Evolutionary conservation across 2,888 invertebrate genomes (phyloP), one percentile per base, ranked within the genome.

Genomic region (Athrips mouffetella): DNA sequence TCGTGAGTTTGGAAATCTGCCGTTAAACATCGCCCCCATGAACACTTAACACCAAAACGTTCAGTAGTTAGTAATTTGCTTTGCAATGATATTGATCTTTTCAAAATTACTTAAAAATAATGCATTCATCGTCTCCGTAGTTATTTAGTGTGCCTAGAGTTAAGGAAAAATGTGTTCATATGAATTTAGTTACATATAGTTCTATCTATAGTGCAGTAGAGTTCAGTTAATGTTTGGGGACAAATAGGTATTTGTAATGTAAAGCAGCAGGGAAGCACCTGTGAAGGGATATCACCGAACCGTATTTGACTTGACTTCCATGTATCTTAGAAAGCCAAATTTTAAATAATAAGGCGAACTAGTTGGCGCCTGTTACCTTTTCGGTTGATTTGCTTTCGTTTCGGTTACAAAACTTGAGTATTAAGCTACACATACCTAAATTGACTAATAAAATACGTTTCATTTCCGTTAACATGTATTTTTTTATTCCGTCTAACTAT

Each of bases 121-220:
- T 64, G 62, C 57, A 53, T 60, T 60, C 54, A 50, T 61, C 66
- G 62, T 69, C 65, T 69, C 60, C 59, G 62, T 79, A 73, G 70
- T 65, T 65, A 65, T 66, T 67, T 75, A 78, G 71, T 57, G 70
- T 66, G 74, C 75, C 70, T 86, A 83, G 81, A 52, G 53, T 62
- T 86, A 85, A 85, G 84, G 67, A 83, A 84, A 84, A 80, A 87
- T 87, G 87, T 87, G 87, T 87, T 87, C 87, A 87, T 87, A 85
- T 83, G 76, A 85, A 83, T 83, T 85, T 87, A 84, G 83, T 84
- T 76, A 78, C 68, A 76, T 85, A 76, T 78, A 78, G 72, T 74
- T 80, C 73, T 72, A 76, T 74, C 73, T 73, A 71, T 81, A 82
- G 76, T 71, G 65, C 71, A 65, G 69, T 84, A 80, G 79, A 80